These are phyloP conservation scores for Saccopteryx leptura DNA, from an alignment of 2,113 vertebrate genomes.

Conservation along the genomic window DNA sequence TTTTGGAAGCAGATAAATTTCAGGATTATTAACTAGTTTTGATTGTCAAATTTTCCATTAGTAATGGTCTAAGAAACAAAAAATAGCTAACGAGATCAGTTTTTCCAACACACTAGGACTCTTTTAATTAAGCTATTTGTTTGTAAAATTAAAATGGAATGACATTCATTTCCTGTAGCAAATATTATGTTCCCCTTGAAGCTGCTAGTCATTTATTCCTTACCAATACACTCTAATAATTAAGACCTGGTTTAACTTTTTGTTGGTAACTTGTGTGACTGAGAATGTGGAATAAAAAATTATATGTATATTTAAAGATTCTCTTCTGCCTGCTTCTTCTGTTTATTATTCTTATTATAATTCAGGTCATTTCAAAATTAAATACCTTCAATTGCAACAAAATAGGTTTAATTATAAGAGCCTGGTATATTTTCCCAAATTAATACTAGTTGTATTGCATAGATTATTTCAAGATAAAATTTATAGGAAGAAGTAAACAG, in stretches of 20 bases:
- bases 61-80: background rate
- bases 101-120: slow-evolving; percentile 36
- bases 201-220: background rate
- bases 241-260: slow-evolving; percentile 7
- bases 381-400: background rate
- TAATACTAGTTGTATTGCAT: background rate
- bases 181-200: background rate
- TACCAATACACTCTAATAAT: background rate
- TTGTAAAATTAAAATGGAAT: slow-evolving; percentile 50
- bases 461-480: slow-evolving; percentile 15
- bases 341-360: background rate
- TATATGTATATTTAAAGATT: slow-evolving; percentile 35
- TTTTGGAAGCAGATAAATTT: background rate
- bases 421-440: background rate
- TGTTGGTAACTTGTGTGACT: background rate
- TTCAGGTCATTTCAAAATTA: background rate
- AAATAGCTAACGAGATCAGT: background rate
- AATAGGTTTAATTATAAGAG: background rate
- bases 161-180: slow-evolving; percentile 23
- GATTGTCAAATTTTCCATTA: background rate
- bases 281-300: slow-evolving; percentile 8
- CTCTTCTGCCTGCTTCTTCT: background rate
- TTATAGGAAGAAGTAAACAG: background rate
- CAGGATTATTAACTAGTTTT: background rate
- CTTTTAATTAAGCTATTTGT: slow-evolving; percentile 54